Percentiles rank a stretch among this genome's conserved stretches.
phyloP scores from a whole-genome alignment of 2,888 invertebrate species.

The Synergus japonicus region DNA sequence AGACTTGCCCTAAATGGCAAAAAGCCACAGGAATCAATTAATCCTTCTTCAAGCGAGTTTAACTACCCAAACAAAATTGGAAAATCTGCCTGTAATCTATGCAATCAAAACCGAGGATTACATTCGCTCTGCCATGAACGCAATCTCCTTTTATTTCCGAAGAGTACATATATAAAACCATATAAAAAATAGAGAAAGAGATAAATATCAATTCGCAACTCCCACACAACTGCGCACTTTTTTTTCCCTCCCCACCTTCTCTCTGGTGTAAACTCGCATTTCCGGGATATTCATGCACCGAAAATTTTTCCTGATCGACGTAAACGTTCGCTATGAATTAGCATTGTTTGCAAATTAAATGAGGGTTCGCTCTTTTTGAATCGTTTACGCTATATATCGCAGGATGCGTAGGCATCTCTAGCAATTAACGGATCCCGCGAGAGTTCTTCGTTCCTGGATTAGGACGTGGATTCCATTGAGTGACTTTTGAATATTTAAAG shows the following conservation, averaged over 20 bases:
- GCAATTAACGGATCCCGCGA: constrained; percentile 49
- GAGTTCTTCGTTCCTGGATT: constrained; percentile 3
- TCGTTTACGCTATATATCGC: neutral
- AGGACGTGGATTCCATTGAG: constrained; percentile 22
- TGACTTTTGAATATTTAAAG: constrained; percentile 49
- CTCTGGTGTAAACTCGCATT: neutral
- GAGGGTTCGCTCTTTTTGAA: constrained; percentile 28
- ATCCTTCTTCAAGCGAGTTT: neutral
- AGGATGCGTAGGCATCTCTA: constrained; percentile 2
- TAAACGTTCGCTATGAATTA: constrained; percentile 44
- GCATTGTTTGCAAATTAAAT: constrained; percentile 58
- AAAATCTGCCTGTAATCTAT: neutral
- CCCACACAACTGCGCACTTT: neutral
- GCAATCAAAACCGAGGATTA: neutral
- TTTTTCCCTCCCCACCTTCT: neutral
- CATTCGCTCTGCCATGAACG: neutral
- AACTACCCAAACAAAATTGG: too few species aligned
- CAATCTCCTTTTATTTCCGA: neutral
- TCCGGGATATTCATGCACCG: neutral
- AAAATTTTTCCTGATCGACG: neutral
- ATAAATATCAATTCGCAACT: neutral
- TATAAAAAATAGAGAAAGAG: neutral
- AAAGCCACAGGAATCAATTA: neutral
- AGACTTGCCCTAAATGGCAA: too few species aligned
- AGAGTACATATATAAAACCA: neutral